Evolutionary conservation across 2,113 vertebrate species (phyloP).

Genomic region (Orycteropus afer): DNA sequence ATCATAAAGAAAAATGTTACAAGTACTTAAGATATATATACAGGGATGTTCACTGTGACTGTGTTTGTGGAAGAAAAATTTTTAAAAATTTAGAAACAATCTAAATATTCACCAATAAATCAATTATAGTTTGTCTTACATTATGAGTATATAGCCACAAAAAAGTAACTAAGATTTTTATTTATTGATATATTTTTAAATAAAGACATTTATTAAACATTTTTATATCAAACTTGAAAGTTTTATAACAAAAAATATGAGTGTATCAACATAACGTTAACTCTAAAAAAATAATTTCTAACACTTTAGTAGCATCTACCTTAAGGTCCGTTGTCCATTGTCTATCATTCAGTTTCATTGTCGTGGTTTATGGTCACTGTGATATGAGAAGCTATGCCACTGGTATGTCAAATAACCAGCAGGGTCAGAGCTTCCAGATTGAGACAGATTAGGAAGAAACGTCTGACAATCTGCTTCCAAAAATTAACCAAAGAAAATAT

Average conservation of each 20-base stretch:
- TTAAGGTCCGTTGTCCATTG: not conserved
- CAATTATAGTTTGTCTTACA: not conserved
- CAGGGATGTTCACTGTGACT: not conserved
- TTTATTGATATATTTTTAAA: not conserved
- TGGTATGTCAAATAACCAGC: too few relatives aligned
- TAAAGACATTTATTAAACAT: not conserved
- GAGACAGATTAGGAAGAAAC: not conserved
- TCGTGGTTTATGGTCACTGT: too few relatives aligned
- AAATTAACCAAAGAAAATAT: not conserved
- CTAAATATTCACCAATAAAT: not conserved
- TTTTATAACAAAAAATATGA: not conserved
- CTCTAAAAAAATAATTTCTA: not conserved
- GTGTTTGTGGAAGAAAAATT: not conserved
- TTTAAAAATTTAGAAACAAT: not conserved
- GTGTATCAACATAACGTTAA: not conserved
- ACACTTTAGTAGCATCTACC: not conserved
- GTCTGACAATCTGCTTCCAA: not conserved
- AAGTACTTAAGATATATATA: fast-evolving
- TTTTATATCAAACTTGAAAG: not conserved
- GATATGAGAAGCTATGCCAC: too few relatives aligned
- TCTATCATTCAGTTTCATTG: not conserved
- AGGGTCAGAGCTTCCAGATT: too few relatives aligned
- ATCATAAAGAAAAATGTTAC: not conserved
- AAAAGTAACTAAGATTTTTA: not conserved
- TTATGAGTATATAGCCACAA: not conserved